Evolutionary conservation across 2,888 invertebrate species (phyloP), one percentile per base, ranked within the genome.

Genomic region (Noctua janthe): DNA sequence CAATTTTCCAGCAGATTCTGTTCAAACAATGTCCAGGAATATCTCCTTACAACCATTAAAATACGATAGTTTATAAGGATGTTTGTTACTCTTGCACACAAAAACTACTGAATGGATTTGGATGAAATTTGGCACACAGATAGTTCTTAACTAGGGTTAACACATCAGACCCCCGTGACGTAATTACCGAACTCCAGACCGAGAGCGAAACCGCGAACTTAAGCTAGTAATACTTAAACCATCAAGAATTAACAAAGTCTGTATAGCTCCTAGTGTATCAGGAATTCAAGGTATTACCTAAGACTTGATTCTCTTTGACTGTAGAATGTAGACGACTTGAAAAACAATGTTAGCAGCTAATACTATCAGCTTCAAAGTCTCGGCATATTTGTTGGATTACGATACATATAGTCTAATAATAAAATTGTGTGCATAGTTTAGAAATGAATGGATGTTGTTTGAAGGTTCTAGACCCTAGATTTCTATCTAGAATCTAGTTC

Each of bases 201-300:
- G 23, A 56, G n/a, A n/a, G 11, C 56, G 7, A n/a, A n/a, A 59
- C 59, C n/a, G 59, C 59, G 59, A 13, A 13, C 13, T 0, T n/a
- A 59, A n/a, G 5, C 59, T 29, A 13, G 11, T 59, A 5, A n/a
- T n/a, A n/a, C n/a, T n/a, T 29, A 6, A n/a, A n/a, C 10, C n/a
- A 29, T 29, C 8, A 29, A 62, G 7, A 62, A 62, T 35, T 62
- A 8, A 1, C 1, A 17, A n/a, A 51, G 35, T 29, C 23, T 11
- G 5, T 62, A 15, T 15, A 62, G 7, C 3, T 20, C 17, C 8
- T 10, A 4, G 20, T 39, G 10, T 76, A 39, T 15, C 8, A n/a
- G 20, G 35, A 29, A 62, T 76, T 76, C 75, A 15, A 5, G 20
- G 76, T 62, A 62, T 62, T 76, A n/a, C 3, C n/a, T 39, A 0